Evolutionary conservation across 2,888 invertebrate species (phyloP), one percentile per base, ranked within the genome.

Genomic region (Zaprionus bogoriensis): DNA sequence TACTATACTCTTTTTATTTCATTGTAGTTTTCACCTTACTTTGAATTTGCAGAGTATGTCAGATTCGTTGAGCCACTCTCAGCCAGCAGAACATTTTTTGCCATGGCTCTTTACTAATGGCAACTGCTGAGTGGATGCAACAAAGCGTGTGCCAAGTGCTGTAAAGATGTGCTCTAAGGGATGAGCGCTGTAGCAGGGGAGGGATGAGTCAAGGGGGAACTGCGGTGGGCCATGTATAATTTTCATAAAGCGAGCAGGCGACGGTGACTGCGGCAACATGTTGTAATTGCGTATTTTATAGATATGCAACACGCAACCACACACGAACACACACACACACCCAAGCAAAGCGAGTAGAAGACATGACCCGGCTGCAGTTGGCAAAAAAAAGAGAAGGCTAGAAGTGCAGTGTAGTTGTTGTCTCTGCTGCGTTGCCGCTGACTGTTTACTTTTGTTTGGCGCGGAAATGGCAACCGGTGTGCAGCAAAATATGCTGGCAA

Each of bases 241-340:
- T 83, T 36, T 81, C 74, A 79, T 75, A 81, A 74, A 82, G 77
- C 53, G 68, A 55, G 58, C 64, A 65, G 41, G 58, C 72, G 39
- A 51, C 64, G 63, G 51, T 54, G 72, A 78, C 65, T 69, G 72
- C 67, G 67, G 80, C 80, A 83, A 82, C 80, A 84, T 82, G 80
- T 79, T 81, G 82, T 82, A 83, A 84, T 82, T 84, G 82, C 82
- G 76, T 76, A 84, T 82, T 80, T 83, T 76, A 84, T 76, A 82
- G 77, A 77, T 79, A 76, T 51, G 36, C 36, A 58, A 22, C 9
- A 51, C 9, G 39, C 19, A 48, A 20, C 39, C 20, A 50, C 30
- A 55, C 17, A 27, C 28, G 23, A 22, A 55, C 10, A 55, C 32
- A 25, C 7, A 20, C 28, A 44, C 22, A 27, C 12, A 36, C 1